These are phyloP conservation scores for Tachycineta bicolor DNA, from an alignment of 2,113 vertebrate genomes.

Conservation along the genomic window DNA sequence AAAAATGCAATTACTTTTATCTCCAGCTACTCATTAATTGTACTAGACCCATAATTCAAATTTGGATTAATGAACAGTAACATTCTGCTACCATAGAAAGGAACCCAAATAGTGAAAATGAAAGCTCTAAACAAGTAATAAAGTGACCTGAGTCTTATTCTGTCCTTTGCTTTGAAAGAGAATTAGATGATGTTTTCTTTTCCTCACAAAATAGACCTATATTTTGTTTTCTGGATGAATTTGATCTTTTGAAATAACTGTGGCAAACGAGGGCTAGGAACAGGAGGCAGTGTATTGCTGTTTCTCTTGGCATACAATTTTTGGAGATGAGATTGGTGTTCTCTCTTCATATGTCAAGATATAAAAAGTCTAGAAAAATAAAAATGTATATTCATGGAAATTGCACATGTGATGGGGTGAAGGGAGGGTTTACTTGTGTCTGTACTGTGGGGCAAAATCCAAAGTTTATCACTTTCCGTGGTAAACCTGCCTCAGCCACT, in stretches of 20 bases:
- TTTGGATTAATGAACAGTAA: background rate
- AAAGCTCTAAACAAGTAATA: background rate
- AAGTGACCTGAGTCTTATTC: background rate
- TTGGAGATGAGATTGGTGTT: background rate
- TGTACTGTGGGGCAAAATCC: background rate
- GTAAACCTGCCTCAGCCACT: background rate
- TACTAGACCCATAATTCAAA: background rate
- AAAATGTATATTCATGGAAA: background rate
- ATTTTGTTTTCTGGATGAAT: background rate
- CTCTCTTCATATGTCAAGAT: background rate
- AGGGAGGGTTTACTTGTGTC: background rate
- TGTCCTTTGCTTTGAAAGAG: background rate
- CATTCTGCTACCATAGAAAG: background rate
- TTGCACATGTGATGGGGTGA: background rate
- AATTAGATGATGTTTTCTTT: background rate
- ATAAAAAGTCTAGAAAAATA: background rate
- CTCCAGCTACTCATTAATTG: background rate
- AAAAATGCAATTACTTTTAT: slow-evolving; percentile 20
- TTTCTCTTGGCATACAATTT: background rate
- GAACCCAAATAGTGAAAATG: background rate
- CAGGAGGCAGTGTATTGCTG: background rate
- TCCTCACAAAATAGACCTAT: background rate
- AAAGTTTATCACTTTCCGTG: background rate
- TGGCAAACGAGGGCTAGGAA: background rate
- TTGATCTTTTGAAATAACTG: background rate